Percentiles rank a stretch among this genome's conserved stretches.
Conservation (phyloP, 2,888 invertebrate species). For the Electrophaes corylata region DNA sequence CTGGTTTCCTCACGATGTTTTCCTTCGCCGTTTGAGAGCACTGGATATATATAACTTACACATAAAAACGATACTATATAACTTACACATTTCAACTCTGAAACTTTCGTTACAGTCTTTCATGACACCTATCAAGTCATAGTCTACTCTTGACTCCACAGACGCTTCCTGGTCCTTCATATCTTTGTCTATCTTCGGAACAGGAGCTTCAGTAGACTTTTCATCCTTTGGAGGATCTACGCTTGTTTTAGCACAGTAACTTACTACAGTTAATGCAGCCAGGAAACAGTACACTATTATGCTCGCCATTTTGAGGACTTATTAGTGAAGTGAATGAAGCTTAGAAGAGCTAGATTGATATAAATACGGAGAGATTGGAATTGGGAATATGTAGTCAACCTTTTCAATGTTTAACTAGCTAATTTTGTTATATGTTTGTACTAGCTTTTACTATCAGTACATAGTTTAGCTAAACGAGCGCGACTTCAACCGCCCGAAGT, state of each 20-base stretch:
- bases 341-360: neutral
- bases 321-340: neutral
- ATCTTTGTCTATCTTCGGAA: slow-evolving; percentile 13
- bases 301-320: slow-evolving; percentile 10
- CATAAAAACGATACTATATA: no score
- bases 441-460: no score
- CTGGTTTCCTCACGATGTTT: no score
- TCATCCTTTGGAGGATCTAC: neutral
- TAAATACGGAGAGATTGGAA: slow-evolving; percentile 18
- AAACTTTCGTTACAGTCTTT: slow-evolving; percentile 81
- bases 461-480: no score
- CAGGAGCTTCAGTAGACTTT: neutral
- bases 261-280: slow-evolving; percentile 4
- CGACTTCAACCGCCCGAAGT: no score
- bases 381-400: slow-evolving; percentile 8
- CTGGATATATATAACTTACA: no score
- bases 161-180: slow-evolving; percentile 15
- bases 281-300: slow-evolving; percentile 8
- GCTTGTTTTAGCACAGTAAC: slow-evolving; percentile 5
- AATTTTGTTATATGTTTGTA: no score
- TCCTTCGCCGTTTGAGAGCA: no score
- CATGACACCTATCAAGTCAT: slow-evolving; percentile 69
- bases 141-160: slow-evolving; percentile 32
- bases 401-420: neutral
- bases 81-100: slow-evolving; percentile 79